These are phyloP conservation scores for Tortricodes alternella DNA, from an alignment of 2,888 invertebrate genomes.

Conservation along the genomic window DNA sequence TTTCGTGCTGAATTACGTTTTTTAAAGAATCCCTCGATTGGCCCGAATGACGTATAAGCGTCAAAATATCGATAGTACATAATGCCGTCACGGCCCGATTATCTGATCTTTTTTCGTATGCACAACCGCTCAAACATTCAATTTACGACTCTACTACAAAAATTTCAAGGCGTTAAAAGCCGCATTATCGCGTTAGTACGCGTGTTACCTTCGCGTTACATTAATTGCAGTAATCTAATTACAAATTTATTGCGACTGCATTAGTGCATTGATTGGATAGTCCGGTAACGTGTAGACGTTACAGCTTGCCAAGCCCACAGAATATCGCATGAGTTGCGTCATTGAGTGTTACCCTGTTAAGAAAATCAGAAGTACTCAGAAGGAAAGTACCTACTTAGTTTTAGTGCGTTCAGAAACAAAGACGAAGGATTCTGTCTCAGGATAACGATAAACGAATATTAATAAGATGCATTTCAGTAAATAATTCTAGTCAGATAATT, in stretches of 20 bases:
- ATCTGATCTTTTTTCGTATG: conserved; percentile 9
- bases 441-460: too few relatives aligned
- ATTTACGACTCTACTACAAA: not conserved
- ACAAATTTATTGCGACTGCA: not conserved
- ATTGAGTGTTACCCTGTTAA: not conserved
- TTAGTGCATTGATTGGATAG: not conserved
- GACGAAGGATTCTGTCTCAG: too few relatives aligned
- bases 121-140: not conserved
- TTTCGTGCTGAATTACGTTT: not conserved
- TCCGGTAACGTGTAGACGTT: not conserved
- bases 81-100: conserved; percentile 3
- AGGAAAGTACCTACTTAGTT: too few relatives aligned
- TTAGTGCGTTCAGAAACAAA: too few relatives aligned
- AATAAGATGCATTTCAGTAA: too few relatives aligned
- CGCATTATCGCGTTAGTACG: not conserved
- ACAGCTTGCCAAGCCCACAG: conserved; percentile 6
- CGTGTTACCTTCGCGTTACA: not conserved
- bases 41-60: conserved; percentile 15
- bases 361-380: too few relatives aligned
- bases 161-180: not conserved
- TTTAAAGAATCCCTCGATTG: not conserved
- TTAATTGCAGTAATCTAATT: not conserved
- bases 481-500: too few relatives aligned
- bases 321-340: conserved; percentile 6
- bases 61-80: not conserved